Percentiles rank a stretch among this genome's conserved stretches.
These are phyloP conservation scores for Cyprinodon tularosa DNA, from an alignment of 2,113 vertebrate species.

Conservation along the genomic window DNA sequence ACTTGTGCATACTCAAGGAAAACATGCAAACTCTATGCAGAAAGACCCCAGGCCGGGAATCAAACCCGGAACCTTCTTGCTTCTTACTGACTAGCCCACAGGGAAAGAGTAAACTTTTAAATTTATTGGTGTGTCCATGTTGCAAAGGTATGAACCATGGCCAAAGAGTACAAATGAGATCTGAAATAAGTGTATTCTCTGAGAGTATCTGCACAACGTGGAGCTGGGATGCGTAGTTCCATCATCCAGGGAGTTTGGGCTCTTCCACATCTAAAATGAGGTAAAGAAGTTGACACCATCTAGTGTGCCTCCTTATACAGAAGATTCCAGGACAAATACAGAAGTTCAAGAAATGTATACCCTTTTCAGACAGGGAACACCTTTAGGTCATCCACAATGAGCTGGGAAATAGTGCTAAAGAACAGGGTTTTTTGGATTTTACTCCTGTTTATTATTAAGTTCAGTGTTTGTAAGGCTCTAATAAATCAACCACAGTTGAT, in stretches of 20 bases:
- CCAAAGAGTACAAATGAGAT: too few species aligned
- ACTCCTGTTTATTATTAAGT: background rate
- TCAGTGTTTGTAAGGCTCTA: background rate
- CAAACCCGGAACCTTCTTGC: too few species aligned
- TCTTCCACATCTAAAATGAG: background rate
- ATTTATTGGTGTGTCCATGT: background rate
- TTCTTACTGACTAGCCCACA: too few species aligned
- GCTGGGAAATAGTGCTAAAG: background rate
- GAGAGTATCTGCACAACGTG: background rate
- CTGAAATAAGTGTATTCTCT: too few species aligned
- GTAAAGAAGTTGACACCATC: background rate
- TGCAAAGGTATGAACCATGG: background rate
- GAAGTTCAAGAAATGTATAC: background rate
- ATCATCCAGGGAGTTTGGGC: background rate
- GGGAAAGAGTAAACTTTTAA: background rate
- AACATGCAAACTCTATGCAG: too few species aligned
- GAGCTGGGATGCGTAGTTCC: background rate
- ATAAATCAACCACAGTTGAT: constrained; percentile 3
- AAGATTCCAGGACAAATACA: background rate
- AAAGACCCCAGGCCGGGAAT: too few species aligned
- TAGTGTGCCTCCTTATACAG: background rate
- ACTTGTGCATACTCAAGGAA: too few species aligned
- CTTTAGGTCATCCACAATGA: background rate
- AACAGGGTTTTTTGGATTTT: background rate
- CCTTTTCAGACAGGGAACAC: too few species aligned